phyloP scores from a whole-genome alignment of 2,797 vertebrate species.

The Hippopotamyrus pictus region DNA sequence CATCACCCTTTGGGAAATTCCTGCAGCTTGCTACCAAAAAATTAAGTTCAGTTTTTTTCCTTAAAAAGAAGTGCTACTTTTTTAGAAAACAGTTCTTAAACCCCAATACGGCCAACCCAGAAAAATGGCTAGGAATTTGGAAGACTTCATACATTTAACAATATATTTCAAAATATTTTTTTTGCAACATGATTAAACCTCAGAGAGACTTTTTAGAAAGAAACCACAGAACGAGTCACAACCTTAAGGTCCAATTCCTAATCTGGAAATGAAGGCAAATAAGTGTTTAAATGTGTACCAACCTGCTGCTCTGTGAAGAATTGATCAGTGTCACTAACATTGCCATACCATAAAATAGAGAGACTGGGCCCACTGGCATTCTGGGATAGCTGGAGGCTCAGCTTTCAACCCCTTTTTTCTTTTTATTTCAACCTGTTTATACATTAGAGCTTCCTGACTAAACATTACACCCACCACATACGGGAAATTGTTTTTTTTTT shows the following conservation, averaged over 20 bases:
- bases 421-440: conserved; percentile 17
- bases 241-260: conserved; percentile 40
- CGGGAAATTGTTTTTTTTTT: neutral
- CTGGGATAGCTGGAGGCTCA: conserved; percentile 8
- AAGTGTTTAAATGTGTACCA: conserved; percentile 56
- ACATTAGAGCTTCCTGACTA: conserved; percentile 19
- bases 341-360: conserved; percentile 36
- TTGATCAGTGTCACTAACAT: conserved; percentile 48
- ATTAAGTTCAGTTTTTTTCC: neutral
- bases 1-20: neutral
- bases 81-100: neutral
- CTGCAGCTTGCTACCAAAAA: neutral
- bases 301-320: conserved; percentile 43
- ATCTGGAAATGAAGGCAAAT: conserved; percentile 55
- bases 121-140: neutral
- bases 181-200: neutral
- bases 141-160: neutral
- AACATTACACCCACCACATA: neutral
- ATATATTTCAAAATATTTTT: neutral
- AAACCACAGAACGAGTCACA: neutral
- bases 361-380: conserved; percentile 22
- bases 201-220: neutral
- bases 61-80: neutral
- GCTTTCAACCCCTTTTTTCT: conserved; percentile 23
- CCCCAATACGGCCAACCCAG: neutral